These are phyloP conservation scores for Colistium nudipinnis DNA, from an alignment of 2,113 vertebrate species.

Conservation along the genomic window DNA sequence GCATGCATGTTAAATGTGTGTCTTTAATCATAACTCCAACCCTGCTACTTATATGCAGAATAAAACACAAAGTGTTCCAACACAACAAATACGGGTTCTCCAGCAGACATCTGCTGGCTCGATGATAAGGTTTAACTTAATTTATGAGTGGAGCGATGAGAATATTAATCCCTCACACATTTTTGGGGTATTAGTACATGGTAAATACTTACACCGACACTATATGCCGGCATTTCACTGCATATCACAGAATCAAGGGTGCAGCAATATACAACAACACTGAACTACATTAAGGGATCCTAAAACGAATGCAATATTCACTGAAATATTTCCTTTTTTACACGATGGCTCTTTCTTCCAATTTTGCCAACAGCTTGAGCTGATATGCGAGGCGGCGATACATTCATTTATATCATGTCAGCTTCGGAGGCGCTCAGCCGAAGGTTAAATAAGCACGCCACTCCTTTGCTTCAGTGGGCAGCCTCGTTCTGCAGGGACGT, in stretches of 20 bases:
- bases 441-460: conserved; percentile 31
- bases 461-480: conserved; percentile 23
- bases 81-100: neutral
- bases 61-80: neutral
- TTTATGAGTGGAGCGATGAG: neutral
- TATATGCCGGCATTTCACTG: too few species aligned
- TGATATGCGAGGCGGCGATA: conserved; percentile 44
- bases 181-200: neutral
- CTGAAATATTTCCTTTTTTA: conserved; percentile 7
- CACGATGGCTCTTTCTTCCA: neutral
- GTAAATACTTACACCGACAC: neutral
- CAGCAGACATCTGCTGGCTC: neutral
- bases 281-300: too few species aligned
- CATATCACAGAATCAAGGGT: neutral
- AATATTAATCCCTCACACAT: neutral
- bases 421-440: conserved; percentile 25
- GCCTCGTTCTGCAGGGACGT: conserved; percentile 25
- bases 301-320: neutral
- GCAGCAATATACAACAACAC: neutral
- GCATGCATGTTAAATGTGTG: too few species aligned
- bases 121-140: neutral
- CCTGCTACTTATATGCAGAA: neutral
- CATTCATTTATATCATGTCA: conserved; percentile 35
- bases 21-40: neutral
- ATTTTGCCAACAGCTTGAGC: conserved; percentile 13